phyloP scores from a whole-genome alignment of 2,797 vertebrate genomes.

The Sebastes aleutianus region DNA sequence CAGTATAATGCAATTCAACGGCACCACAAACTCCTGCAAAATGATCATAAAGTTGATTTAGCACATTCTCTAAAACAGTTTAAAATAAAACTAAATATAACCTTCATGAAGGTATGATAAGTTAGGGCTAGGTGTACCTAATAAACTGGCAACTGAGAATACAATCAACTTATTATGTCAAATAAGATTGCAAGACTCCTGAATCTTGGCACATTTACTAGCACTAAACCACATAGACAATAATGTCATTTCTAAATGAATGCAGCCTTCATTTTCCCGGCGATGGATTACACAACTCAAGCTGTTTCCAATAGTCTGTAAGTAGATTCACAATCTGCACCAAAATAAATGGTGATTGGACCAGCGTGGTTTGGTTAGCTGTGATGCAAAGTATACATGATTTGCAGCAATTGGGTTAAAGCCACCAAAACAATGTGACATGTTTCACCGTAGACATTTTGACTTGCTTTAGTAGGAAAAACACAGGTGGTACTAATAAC shows the following conservation, averaged over 20 bases:
- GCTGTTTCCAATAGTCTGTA: background rate
- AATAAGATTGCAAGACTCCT: background rate
- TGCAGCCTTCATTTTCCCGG: background rate
- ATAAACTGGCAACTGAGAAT: background rate
- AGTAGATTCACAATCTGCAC: background rate
- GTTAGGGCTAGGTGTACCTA: too few species aligned
- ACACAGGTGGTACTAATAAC: slow-evolving; percentile 23
- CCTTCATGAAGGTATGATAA: background rate
- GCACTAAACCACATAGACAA: background rate
- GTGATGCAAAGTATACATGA: background rate
- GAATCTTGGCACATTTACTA: background rate
- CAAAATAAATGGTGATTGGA: background rate
- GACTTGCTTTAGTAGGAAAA: background rate
- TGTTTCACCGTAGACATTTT: slow-evolving; percentile 7
- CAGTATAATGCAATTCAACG: background rate
- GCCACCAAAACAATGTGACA: background rate
- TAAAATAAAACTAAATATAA: background rate
- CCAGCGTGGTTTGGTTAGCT: background rate
- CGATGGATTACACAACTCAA: background rate
- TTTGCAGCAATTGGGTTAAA: slow-evolving; percentile 18
- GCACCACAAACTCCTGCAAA: background rate
- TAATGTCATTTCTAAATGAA: background rate
- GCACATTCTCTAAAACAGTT: background rate
- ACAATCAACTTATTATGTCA: background rate
- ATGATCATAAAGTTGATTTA: background rate